Base-by-base conservation (phyloP, 2,888 invertebrate species). In the Mellilla xanthometata region DNA sequence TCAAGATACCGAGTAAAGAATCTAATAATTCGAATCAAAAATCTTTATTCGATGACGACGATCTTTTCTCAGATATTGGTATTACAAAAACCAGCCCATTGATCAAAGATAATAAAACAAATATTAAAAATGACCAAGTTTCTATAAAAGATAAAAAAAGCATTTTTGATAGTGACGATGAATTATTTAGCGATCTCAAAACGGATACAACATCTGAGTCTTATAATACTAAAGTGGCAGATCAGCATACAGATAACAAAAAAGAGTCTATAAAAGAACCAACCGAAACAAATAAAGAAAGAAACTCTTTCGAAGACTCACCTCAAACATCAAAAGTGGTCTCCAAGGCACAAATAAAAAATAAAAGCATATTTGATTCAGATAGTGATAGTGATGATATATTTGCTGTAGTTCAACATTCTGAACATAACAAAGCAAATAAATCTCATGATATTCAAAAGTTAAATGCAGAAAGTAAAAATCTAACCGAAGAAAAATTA, bases 1-100 rank as follows among this genome's bases (percentile, higher is more conserved):
- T 79, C 19, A 80, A 65, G 60, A 64, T 67, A 4, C 52, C 67
- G 1, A 56, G 57, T n/a, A 66, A 71, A 52, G 50, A 56, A 39
- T 60, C 57, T 26, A 62, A 49, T 32, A 50, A 70, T 39, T 60
- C 57, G 24, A 62, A 50, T 32, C 50, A 70, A 36, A 78, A 76
- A 42, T 75, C 82, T 2, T 60, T 86, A 12, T 86, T 87, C 35
- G 80, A 81, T 56, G 83, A 81, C 45, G 72, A 83, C 41, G 81
- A 82, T 47, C 54, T 87, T 12, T 87, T 87, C 54, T 65, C 76
- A 22, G 78, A 82, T 43, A 57, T 85, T 10, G 58, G 72, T 51
- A 59, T 59, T 3, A 47, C 60, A 1, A 65, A 60, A 33, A 39
- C 6, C 39, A 26, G 10, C 19, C 49, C 28, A 32, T 8, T 32